These are phyloP conservation scores for Leucophenga maculata DNA, from an alignment of 2,888 invertebrate genomes.

Conservation along the genomic window DNA sequence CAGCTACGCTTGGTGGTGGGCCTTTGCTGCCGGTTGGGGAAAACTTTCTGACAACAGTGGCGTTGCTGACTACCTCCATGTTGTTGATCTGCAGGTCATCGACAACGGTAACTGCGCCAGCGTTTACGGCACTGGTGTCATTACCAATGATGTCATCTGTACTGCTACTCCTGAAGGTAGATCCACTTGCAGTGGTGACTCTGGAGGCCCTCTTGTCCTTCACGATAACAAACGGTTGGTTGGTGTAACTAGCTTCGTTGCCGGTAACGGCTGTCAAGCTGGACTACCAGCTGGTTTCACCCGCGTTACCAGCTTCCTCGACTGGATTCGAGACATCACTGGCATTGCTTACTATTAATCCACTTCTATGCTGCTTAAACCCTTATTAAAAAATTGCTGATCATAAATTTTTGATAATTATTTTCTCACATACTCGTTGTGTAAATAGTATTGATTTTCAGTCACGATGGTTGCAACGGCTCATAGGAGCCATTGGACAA, in stretches of 20 bases:
- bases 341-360: slow-evolving; percentile 29
- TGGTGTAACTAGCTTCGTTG: slow-evolving; percentile 45
- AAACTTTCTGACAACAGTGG: slow-evolving; percentile 38
- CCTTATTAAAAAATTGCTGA: too few species aligned
- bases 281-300: slow-evolving; percentile 41
- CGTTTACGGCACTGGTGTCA: slow-evolving; percentile 64
- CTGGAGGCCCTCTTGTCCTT: slow-evolving; percentile 46
- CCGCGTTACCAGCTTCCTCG: slow-evolving; percentile 40
- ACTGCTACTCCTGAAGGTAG: slow-evolving; percentile 33
- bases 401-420: too few species aligned
- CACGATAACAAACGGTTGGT: slow-evolving; percentile 34
- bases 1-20: slow-evolving; percentile 33
- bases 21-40: slow-evolving; percentile 53
- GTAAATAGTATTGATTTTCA: too few species aligned
- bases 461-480: too few species aligned
- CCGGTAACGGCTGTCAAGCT: slow-evolving; percentile 24
- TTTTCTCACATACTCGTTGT: too few species aligned
- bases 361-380: too few species aligned
- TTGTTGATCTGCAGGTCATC: slow-evolving; percentile 49
- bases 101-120: slow-evolving; percentile 64
- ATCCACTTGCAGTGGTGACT: slow-evolving; percentile 43
- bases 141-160: slow-evolving; percentile 36
- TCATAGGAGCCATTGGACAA: too few species aligned
- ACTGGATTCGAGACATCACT: slow-evolving; percentile 44
- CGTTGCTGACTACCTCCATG: slow-evolving; percentile 56